These are phyloP conservation scores for Vulpes ferrilata DNA, from an alignment of 2,113 vertebrate species.

Conservation along the genomic window DNA sequence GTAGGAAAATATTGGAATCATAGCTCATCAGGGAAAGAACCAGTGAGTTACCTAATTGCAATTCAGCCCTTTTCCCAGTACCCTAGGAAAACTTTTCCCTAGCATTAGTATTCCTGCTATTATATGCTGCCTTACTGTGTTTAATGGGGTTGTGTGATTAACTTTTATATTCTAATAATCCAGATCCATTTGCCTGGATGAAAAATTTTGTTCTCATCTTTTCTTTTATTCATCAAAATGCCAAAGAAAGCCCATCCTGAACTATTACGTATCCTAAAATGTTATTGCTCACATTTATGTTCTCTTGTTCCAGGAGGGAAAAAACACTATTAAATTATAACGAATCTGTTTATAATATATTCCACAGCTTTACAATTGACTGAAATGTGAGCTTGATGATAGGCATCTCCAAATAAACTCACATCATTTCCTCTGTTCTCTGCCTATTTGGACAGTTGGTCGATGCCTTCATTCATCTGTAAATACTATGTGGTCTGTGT, in stretches of 20 bases:
- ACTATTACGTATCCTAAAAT: constrained; percentile 72
- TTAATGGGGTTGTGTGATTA: constrained; percentile 57
- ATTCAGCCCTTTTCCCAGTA: background rate
- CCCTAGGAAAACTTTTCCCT: background rate
- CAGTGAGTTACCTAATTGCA: background rate
- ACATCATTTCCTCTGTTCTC: constrained; percentile 42
- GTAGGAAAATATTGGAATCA: background rate
- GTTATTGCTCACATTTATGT: constrained; percentile 72
- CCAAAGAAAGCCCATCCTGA: constrained; percentile 63
- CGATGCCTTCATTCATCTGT: constrained; percentile 36
- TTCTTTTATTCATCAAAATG: constrained; percentile 74
- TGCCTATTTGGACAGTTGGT: constrained; percentile 50
- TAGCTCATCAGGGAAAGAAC: background rate
- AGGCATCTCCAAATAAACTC: constrained; percentile 56
- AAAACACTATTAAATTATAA: constrained; percentile 69
- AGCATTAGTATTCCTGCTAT: background rate
- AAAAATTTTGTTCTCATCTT: constrained; percentile 66
- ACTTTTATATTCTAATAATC: constrained; percentile 70
- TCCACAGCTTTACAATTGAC: constrained; percentile 46
- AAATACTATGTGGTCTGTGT: constrained; percentile 44
- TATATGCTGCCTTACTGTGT: background rate
- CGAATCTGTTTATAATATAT: constrained; percentile 64
- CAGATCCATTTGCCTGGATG: constrained; percentile 65
- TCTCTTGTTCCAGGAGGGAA: constrained; percentile 66
- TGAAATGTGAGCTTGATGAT: constrained; percentile 53